A percentile compares a stretch with the other conserved stretches of the same genome.
phyloP scores from a whole-genome alignment of 2,797 vertebrate genomes.

The Cryptoblepharus egeriae region DNA sequence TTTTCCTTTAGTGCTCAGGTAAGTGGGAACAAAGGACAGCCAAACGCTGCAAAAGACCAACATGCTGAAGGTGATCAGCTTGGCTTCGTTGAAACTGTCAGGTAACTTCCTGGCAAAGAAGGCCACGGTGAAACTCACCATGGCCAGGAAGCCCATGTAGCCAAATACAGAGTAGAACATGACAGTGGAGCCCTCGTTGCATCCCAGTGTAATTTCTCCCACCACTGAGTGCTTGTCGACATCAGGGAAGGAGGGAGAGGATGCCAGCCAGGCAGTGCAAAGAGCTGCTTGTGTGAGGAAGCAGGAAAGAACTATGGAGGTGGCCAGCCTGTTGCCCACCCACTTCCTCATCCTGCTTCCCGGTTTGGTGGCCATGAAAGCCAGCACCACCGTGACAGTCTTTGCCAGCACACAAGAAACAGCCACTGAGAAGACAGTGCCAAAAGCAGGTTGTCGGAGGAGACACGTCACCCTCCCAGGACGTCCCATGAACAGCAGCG shows the following conservation, averaged over 20 bases:
- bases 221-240: too few relatives aligned
- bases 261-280: not conserved
- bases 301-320: not conserved
- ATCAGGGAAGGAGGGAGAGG: not conserved
- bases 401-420: not conserved
- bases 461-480: too few relatives aligned
- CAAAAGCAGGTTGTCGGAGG: not conserved
- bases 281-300: not conserved
- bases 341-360: too few relatives aligned
- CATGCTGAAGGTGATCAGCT: not conserved
- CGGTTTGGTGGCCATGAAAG: not conserved
- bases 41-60: constrained; percentile 27
- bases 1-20: constrained; percentile 37
- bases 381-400: not conserved
- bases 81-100: not conserved
- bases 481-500: too few relatives aligned
- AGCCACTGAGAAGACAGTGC: constrained; percentile 1
- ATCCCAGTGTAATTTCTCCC: too few relatives aligned
- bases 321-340: not conserved
- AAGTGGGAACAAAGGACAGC: constrained; percentile 38
- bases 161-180: not conserved
- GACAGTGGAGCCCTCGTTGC: too few relatives aligned
- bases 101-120: constrained; percentile 40
- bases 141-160: constrained; percentile 25
- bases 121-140: constrained; percentile 5